phyloP scores from a whole-genome alignment of 2,113 vertebrate species.

The Crotalus horridus region DNA sequence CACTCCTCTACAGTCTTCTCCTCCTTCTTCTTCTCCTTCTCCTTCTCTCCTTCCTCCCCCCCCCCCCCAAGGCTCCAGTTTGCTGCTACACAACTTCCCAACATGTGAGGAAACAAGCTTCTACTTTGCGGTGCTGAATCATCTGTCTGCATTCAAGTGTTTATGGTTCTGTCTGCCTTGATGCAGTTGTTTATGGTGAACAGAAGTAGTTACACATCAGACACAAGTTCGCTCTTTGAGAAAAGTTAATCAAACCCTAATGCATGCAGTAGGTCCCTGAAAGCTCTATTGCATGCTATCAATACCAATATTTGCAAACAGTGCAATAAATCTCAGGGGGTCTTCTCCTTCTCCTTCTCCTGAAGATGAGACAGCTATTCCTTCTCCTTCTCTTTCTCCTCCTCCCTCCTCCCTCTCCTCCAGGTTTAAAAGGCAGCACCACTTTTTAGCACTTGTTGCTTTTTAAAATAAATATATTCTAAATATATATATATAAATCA shows the following conservation, averaged over 20 bases:
- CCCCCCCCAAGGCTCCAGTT: background rate
- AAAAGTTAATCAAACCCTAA: conserved; percentile 49
- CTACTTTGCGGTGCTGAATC: background rate
- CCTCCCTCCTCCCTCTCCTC: too few species aligned
- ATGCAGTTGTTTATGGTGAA: conserved; percentile 37
- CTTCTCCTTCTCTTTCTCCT: too few species aligned
- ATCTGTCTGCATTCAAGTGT: rapidly evolving
- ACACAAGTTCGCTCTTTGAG: background rate
- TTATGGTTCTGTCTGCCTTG: background rate
- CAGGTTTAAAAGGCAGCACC: background rate
- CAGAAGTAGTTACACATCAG: background rate
- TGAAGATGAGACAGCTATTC: too few species aligned
- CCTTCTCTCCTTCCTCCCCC: background rate
- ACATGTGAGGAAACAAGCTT: background rate
- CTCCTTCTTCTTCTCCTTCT: background rate
- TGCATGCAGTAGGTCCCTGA: conserved; percentile 19
- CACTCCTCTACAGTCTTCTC: background rate
- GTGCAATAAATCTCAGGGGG: background rate
- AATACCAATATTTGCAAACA: conserved; percentile 24
- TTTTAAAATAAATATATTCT: background rate
- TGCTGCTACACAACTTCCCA: background rate
- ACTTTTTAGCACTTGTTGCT: background rate
- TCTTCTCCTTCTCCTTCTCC: background rate
- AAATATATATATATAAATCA: conserved; percentile 57
- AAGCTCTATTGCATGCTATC: background rate